Conservation (phyloP, 1,140 invertebrate species). For the Trachelipus rathkii region DNA sequence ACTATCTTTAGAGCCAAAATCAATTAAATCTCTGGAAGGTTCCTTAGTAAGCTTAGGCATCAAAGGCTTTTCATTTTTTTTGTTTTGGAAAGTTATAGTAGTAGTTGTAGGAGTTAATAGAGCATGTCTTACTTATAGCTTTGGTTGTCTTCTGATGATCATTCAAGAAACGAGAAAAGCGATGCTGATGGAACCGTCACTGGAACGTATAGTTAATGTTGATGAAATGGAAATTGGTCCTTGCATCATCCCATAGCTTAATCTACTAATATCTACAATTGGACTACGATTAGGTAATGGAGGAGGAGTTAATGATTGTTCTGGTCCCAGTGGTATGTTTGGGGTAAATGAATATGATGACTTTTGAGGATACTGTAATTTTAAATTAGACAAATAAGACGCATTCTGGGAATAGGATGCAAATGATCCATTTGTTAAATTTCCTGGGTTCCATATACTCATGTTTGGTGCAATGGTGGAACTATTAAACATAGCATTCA, state of each 20-base stretch:
- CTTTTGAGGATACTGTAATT: background rate
- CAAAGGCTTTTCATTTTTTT: background rate
- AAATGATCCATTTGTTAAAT: background rate
- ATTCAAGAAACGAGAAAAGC: too few species aligned
- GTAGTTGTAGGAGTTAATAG: background rate
- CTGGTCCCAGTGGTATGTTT: slow-evolving; percentile 2
- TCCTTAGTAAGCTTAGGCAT: background rate
- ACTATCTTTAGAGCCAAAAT: slow-evolving; percentile 24
- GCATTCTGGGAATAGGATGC: background rate
- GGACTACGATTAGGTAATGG: background rate
- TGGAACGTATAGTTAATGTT: background rate
- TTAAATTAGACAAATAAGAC: background rate
- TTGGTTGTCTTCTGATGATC: background rate
- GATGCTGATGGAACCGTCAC: background rate
- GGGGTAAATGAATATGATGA: background rate
- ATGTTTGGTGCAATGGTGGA: slow-evolving; percentile 20
- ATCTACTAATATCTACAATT: background rate
- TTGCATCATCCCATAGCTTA: background rate
- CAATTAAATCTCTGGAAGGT: slow-evolving; percentile 34
- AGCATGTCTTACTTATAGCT: background rate
- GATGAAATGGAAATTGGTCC: background rate
- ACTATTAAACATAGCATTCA: slow-evolving; percentile 19
- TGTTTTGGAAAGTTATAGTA: background rate
- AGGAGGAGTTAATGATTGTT: background rate
- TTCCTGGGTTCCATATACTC: background rate